Base-by-base conservation (phyloP, 2,797 vertebrate species). In the Melanotaenia pygmaea region DNA sequence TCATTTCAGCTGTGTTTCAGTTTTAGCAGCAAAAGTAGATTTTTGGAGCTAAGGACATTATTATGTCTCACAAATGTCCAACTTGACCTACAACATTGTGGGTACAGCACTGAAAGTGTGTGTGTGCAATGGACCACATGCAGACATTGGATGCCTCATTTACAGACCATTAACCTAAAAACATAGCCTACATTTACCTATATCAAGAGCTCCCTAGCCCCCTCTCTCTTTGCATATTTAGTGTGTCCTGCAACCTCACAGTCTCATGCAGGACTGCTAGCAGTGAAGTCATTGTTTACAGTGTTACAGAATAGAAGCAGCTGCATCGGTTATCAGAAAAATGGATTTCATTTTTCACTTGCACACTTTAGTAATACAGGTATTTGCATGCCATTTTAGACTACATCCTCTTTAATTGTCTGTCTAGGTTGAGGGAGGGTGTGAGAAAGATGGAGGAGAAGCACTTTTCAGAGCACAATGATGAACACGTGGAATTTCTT, bases 371-470 rank as follows among this genome's bases (percentile, higher is more conserved):
- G 3, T 24, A 34, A 28, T 51, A n/a, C 28, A 54, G 0, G 53
- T 32, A 50, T 12, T 32, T 45, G 30, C 32, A 1, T 58, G 37
- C 16, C 43, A 1, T 28, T 9, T 43, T 51, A 5, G 57, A 4
- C 20, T 28, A 6, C n/a, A 12, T 77, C n/a, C 22, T 35, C n/a
- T 58, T 11, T 74, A 16, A 2, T 32, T 57, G 14, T 83, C 40
- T 69, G 0, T 77, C 57, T 78, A 99, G 98, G 97, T 95, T 99
- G 94, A 92, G 98, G 88, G 98, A 99, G 8, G 96, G 96, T 14
- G 98, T 96, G 59, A 95, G 97, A 70, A 99, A 98, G 92, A 95
- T 99, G 94, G 97, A 99, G 92, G 98, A 99, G 83, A 98, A 96
- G 64, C 97, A 99, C 92, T 99, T 98, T 93, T 91, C 94, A 14